Conservation (phyloP, 1,140 invertebrate genomes). For the Varroa destructor region DNA sequence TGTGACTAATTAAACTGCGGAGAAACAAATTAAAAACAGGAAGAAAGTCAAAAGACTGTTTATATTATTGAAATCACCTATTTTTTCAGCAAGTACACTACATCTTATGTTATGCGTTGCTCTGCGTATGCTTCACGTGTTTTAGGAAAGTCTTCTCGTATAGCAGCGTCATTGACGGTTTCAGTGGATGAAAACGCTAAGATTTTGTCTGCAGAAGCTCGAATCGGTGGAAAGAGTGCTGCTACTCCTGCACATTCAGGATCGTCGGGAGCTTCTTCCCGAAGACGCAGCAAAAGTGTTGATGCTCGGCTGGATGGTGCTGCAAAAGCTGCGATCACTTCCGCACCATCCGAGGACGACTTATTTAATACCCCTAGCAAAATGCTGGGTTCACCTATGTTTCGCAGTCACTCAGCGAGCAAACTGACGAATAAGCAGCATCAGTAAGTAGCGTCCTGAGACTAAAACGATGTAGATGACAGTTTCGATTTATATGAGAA, state of each 20-base stretch:
- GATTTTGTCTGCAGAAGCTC: not conserved
- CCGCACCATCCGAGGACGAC: not conserved
- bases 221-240: not conserved
- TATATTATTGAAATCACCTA: no score
- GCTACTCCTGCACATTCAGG: no score
- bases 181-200: conserved; percentile 12
- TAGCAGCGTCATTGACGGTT: conserved; percentile 3
- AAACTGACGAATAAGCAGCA: conserved; percentile 24
- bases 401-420: conserved; percentile 9
- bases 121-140: no score
- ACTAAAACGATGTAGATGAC: no score
- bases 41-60: no score
- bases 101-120: no score
- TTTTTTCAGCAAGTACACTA: no score
- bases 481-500: no score
- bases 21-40: no score
- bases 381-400: not conserved
- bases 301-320: conserved; percentile 21
- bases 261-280: not conserved
- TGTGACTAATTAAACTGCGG: no score
- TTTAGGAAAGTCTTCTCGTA: no score
- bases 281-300: conserved; percentile 12
- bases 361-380: not conserved
- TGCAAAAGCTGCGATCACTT: not conserved
- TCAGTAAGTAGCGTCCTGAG: not conserved